Conservation (phyloP, 2,113 vertebrate genomes). For the Pseudonaja textilis region DNA sequence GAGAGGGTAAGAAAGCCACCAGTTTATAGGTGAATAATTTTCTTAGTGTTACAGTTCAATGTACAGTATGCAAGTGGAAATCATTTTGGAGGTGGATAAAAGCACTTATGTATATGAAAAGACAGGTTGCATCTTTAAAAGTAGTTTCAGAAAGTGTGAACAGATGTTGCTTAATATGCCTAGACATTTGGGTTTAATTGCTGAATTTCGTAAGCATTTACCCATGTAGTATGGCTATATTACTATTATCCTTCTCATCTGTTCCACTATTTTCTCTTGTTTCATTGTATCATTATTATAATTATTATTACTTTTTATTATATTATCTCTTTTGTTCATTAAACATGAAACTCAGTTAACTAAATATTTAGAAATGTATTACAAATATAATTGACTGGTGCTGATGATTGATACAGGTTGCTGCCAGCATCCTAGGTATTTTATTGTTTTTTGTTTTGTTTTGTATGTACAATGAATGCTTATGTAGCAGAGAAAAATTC, state of each 20-base stretch:
- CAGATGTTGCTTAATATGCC: conserved; percentile 15
- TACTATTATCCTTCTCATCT: neutral
- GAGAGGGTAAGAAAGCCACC: neutral
- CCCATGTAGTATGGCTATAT: neutral
- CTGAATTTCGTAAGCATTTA: neutral
- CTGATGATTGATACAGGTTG: no score
- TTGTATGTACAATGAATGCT: neutral
- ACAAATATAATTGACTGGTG: no score
- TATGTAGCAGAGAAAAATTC: neutral
- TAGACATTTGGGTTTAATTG: neutral
- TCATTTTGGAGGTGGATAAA: neutral
- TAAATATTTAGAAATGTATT: no score
- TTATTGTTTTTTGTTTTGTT: neutral
- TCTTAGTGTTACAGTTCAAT: neutral
- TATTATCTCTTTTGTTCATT: neutral
- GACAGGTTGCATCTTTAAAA: neutral
- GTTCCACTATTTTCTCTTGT: neutral
- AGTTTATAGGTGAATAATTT: conserved; percentile 58
- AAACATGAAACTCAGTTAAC: no score
- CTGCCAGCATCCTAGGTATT: no score
- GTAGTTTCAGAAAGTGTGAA: neutral
- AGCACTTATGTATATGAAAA: neutral
- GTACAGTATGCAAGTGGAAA: neutral
- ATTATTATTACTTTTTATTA: neutral
- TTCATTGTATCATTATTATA: neutral